These are phyloP conservation scores for Cryptotermes secundus DNA, from an alignment of 1,140 invertebrate species.

Conservation along the genomic window DNA sequence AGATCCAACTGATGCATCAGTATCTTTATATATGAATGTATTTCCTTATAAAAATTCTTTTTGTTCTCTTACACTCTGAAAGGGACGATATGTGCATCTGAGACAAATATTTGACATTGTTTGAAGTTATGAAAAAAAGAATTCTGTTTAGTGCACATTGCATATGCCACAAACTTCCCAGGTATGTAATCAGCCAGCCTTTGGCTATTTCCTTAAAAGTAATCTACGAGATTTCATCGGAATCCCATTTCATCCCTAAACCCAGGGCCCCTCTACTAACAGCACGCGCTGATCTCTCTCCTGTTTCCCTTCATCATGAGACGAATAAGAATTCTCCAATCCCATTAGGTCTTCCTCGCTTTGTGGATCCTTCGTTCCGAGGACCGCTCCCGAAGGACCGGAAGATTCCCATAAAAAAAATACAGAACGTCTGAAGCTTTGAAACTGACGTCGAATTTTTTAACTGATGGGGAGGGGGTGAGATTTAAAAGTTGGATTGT, in stretches of 20 bases:
- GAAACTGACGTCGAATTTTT: conserved; percentile 16
- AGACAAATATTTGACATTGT: neutral
- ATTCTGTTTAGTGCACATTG: neutral
- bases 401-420: neutral
- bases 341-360: conserved; percentile 9
- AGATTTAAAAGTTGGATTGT: neutral
- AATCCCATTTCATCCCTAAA: neutral
- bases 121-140: neutral
- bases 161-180: neutral
- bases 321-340: neutral
- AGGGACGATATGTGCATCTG: neutral
- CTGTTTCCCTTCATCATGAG: neutral
- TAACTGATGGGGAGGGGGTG: neutral
- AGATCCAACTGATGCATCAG: too few relatives aligned
- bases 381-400: neutral
- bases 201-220: conserved; percentile 16
- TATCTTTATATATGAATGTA: neutral
- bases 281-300: neutral
- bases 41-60: neutral
- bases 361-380: neutral
- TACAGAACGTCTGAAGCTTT: neutral
- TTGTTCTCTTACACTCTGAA: neutral
- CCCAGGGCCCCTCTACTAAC: neutral
- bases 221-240: conserved; percentile 1
- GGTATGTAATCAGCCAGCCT: neutral